Evolutionary conservation across 2,113 vertebrate species (phyloP).

Genomic region (Antechinus flavipes): DNA sequence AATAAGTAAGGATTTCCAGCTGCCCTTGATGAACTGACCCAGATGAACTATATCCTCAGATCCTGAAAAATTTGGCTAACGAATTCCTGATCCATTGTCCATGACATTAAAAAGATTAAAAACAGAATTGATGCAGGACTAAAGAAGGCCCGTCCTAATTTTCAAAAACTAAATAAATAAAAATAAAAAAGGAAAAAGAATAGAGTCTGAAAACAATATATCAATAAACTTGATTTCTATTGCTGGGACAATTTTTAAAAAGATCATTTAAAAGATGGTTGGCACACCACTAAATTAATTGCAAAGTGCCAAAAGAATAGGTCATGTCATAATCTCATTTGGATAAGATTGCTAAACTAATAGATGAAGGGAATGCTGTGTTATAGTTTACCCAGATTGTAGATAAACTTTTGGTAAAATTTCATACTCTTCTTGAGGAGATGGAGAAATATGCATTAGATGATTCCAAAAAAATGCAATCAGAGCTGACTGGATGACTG

Average conservation of each 20-base stretch:
- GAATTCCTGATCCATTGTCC: no score
- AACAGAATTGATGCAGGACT: no score
- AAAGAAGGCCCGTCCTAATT: no score
- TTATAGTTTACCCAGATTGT: background rate
- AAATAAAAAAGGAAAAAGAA: background rate
- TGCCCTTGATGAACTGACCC: no score
- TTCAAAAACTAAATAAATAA: no score
- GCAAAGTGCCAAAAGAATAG: background rate
- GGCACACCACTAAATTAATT: background rate
- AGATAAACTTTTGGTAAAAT: background rate
- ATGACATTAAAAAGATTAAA: no score
- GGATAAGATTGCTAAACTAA: background rate
- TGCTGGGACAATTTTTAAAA: background rate
- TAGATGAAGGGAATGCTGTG: background rate
- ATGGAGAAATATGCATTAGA: background rate
- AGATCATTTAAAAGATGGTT: background rate
- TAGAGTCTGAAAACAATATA: background rate
- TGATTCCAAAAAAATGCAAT: background rate
- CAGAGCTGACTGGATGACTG: background rate
- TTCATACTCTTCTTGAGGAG: background rate
- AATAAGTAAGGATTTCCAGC: no score
- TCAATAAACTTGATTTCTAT: background rate
- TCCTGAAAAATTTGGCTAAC: no score
- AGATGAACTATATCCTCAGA: no score
- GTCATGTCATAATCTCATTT: background rate